phyloP scores from a whole-genome alignment of 23 tunicate genomes.

The Oikopleura albicans region DNA sequence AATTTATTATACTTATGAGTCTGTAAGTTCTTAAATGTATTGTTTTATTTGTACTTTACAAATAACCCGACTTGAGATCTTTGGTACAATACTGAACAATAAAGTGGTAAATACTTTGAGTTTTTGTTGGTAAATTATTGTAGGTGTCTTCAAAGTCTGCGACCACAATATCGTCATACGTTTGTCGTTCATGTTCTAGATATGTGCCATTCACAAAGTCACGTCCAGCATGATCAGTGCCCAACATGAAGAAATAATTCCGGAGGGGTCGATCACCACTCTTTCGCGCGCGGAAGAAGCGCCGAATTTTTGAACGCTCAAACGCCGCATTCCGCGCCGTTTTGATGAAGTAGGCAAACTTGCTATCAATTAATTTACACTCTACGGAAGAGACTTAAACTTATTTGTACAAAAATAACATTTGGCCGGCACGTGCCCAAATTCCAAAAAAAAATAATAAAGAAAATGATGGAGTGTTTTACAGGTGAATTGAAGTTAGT shows the following conservation, averaged over 20 bases:
- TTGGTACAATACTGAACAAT: too few relatives aligned
- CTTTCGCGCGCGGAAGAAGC: background rate
- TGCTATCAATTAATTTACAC: background rate
- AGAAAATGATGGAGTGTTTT: too few relatives aligned
- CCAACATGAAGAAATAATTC: background rate
- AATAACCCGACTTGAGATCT: too few relatives aligned
- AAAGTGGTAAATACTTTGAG: background rate
- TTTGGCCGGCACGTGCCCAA: too few relatives aligned
- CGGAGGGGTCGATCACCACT: background rate
- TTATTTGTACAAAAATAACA: too few relatives aligned
- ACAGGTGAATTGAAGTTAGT: too few relatives aligned
- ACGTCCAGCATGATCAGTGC: background rate
- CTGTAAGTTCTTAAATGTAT: too few relatives aligned
- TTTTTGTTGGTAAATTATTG: background rate
- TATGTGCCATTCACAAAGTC: background rate
- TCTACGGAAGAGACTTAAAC: too few relatives aligned
- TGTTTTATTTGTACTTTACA: too few relatives aligned
- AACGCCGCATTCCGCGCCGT: background rate
- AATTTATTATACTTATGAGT: too few relatives aligned
- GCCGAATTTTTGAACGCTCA: background rate
- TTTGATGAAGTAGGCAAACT: background rate
- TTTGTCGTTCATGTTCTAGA: background rate
- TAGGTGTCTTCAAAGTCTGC: constrained; percentile 6
- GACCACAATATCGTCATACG: background rate
- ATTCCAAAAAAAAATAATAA: too few relatives aligned